These are phyloP conservation scores for Rhyacichthys aspro DNA, from an alignment of 2,797 vertebrate genomes.

Conservation along the genomic window DNA sequence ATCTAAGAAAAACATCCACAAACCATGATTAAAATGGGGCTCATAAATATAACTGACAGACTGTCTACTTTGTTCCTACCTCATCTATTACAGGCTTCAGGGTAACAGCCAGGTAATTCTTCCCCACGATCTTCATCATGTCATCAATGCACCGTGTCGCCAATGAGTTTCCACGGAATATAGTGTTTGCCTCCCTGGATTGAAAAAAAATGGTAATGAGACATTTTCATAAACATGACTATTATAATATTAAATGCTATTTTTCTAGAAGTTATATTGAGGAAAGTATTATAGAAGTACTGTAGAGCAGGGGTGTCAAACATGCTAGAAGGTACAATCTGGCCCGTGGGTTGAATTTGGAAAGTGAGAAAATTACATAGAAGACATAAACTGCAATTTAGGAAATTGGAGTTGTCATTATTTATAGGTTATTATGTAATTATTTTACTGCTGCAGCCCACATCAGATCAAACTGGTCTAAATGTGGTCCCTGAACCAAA, in stretches of 20 bases:
- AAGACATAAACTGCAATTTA: background rate
- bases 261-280: too few relatives aligned
- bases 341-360: too few relatives aligned
- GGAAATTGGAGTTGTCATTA: too few relatives aligned
- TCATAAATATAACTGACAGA: background rate
- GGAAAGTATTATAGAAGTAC: too few relatives aligned
- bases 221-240: too few relatives aligned
- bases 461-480: too few relatives aligned
- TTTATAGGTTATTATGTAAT: too few relatives aligned
- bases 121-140: constrained; percentile 99
- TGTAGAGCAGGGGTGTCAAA: too few relatives aligned
- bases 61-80: constrained; percentile 73
- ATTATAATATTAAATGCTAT: too few relatives aligned
- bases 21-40: background rate
- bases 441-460: too few relatives aligned
- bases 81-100: constrained; percentile 95
- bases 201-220: constrained; percentile 12
- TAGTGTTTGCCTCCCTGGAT: constrained; percentile 95
- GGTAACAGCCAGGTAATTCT: constrained; percentile 96
- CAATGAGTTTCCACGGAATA: constrained; percentile 96
- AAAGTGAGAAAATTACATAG: too few relatives aligned
- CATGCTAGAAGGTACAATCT: background rate
- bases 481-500: too few relatives aligned
- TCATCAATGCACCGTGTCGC: constrained; percentile 97
- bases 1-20: constrained; percentile 80